A percentile compares a stretch with the other conserved stretches of the same genome.
phyloP scores from a whole-genome alignment of 2,888 invertebrate genomes.

The Tiliacea aurago region DNA sequence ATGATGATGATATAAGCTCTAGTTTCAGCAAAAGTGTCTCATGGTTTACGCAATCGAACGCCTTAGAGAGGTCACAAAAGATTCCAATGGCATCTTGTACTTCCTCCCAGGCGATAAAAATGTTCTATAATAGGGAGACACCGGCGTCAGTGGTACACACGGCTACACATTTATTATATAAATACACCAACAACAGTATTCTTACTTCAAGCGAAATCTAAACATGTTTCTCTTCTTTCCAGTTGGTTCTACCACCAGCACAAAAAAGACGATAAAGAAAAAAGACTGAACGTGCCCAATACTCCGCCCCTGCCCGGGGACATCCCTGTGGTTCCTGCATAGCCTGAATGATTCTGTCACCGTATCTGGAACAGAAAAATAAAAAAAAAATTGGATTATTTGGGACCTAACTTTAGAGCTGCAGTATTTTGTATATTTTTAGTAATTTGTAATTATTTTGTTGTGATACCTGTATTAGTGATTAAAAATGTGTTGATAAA shows the following conservation, averaged over 20 bases:
- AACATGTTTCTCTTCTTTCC: conserved; percentile 42
- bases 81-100: no score
- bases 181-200: no score
- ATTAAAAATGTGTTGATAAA: conserved; percentile 36
- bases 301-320: conserved; percentile 54
- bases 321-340: conserved; percentile 45
- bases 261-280: conserved; percentile 77
- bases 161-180: no score
- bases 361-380: not conserved
- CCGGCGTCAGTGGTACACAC: no score
- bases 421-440: conserved; percentile 33
- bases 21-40: no score
- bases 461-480: conserved; percentile 23
- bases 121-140: no score
- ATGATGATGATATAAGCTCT: no score
- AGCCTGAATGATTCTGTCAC: conserved; percentile 15
- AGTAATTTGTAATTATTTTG: conserved; percentile 15
- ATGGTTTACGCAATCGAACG: no score
- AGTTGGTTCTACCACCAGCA: conserved; percentile 86
- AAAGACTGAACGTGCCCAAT: conserved; percentile 69
- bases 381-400: not conserved
- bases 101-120: no score
- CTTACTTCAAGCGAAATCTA: not conserved
- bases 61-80: no score
- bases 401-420: not conserved